Percentiles rank a stretch among this genome's conserved stretches.
Evolutionary conservation across 1,140 invertebrate species (phyloP).

Genomic region (Drosophila funebris): DNA sequence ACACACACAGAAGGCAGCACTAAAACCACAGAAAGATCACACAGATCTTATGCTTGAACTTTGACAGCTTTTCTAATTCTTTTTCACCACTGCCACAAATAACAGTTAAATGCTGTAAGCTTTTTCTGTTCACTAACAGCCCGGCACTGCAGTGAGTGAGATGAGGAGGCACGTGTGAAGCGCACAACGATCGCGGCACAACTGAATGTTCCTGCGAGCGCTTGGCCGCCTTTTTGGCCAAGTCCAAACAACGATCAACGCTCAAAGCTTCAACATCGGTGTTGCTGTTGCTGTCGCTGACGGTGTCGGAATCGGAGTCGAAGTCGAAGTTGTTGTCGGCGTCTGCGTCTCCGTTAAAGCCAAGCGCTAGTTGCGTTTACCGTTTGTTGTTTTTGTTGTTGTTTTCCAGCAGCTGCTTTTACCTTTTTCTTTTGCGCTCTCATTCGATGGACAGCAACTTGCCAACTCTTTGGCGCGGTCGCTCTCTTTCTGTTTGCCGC

Average conservation of each 20-base stretch:
- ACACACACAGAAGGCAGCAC: conserved; percentile 39
- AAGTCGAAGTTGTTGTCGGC: conserved; percentile 27
- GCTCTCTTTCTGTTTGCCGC: conserved; percentile 28
- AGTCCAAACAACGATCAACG: conserved; percentile 40
- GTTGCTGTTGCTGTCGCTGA: no score
- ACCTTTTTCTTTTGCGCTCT: conserved; percentile 70
- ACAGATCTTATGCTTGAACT: conserved; percentile 31
- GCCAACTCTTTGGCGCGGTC: conserved; percentile 37
- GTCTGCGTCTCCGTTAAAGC: no score
- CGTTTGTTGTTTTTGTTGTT: conserved; percentile 60
- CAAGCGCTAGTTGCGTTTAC: conserved; percentile 55
- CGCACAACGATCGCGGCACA: conserved; percentile 71
- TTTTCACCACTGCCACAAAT: conserved; percentile 11
- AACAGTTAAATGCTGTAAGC: conserved; percentile 33
- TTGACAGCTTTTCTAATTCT: conserved; percentile 31
- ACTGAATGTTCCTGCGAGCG: conserved; percentile 75
- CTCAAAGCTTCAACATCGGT: conserved; percentile 8
- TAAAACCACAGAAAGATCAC: background rate
- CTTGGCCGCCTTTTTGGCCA: conserved; percentile 79
- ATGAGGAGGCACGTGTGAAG: conserved; percentile 62
- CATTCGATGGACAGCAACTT: conserved; percentile 29
- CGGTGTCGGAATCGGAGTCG: background rate
- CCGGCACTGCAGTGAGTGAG: conserved; percentile 20
- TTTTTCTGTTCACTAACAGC: conserved; percentile 21
- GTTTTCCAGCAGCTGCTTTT: conserved; percentile 60